phyloP scores from a whole-genome alignment of 2,797 vertebrate species.

The Micromesistius poutassou region DNA sequence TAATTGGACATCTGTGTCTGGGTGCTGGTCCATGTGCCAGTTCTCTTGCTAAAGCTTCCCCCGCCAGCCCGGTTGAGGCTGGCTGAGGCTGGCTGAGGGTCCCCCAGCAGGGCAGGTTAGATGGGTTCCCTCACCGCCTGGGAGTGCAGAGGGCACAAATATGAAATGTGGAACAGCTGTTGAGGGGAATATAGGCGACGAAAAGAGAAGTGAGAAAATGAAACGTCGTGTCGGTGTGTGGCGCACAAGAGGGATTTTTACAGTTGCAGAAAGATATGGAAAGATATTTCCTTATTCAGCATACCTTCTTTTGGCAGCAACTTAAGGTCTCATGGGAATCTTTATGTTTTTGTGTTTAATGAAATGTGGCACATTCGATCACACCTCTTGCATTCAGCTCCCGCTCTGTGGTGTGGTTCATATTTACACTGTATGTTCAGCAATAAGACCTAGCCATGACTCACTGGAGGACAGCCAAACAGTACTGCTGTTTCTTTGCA shows the following conservation, averaged over 20 bases:
- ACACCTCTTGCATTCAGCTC: neutral
- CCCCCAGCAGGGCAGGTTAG: conserved; percentile 19
- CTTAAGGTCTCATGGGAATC: neutral
- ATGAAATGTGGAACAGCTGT: neutral
- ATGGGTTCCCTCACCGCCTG: conserved; percentile 1
- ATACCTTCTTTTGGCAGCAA: neutral
- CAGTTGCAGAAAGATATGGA: neutral
- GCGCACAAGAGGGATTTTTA: too few species aligned
- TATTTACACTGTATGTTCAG: neutral
- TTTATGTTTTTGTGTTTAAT: neutral
- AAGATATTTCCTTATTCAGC: neutral
- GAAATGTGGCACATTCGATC: neutral
- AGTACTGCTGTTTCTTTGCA: neutral
- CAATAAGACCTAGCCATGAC: neutral
- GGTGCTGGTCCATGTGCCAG: conserved; percentile 33
- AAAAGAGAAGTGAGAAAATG: neutral
- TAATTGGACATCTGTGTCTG: conserved; percentile 32
- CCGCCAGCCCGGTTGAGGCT: neutral
- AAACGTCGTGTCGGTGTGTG: neutral
- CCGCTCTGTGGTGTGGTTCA: neutral
- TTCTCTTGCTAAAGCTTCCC: conserved; percentile 18
- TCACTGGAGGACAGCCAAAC: neutral
- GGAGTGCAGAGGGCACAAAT: neutral
- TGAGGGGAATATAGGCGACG: neutral
- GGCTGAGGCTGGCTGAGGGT: neutral